A percentile compares a stretch with the other conserved stretches of the same genome.
phyloP scores from a whole-genome alignment of 2,113 vertebrate species.

The Bambusicola thoracicus region DNA sequence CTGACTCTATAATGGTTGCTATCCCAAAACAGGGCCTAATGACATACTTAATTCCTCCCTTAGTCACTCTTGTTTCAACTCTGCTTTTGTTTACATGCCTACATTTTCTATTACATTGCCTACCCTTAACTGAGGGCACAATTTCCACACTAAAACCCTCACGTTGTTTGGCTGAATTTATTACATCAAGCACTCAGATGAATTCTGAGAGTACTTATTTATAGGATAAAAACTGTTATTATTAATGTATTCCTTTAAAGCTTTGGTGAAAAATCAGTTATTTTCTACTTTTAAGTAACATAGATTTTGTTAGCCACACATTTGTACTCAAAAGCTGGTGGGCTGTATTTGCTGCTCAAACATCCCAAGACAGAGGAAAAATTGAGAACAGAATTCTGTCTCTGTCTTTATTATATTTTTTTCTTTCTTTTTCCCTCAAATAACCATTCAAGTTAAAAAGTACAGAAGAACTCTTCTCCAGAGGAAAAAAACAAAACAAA shows the following conservation, averaged over 20 bases:
- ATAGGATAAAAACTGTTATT: not conserved
- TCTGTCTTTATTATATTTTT: not conserved
- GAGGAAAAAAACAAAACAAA: not conserved
- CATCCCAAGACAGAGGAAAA: not conserved
- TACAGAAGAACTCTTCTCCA: not conserved
- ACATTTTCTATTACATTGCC: not conserved
- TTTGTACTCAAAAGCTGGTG: not conserved
- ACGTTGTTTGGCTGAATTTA: not conserved
- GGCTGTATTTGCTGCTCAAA: not conserved
- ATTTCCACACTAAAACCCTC: not conserved
- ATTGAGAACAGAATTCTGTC: conserved; percentile 18
- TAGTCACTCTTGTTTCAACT: not conserved
- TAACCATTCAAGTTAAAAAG: not conserved
- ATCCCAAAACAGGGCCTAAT: not conserved
- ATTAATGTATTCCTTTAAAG: not conserved
- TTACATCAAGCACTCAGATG: not conserved
- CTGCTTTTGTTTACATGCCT: not conserved
- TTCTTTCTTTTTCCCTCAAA: too few species aligned
- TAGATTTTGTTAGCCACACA: not conserved
- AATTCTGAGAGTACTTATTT: not conserved
- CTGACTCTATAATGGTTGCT: not conserved
- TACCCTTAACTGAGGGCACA: not conserved
- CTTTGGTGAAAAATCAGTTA: not conserved
- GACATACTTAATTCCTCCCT: not conserved
- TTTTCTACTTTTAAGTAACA: not conserved